Percentiles rank a stretch among this genome's conserved stretches.
These are phyloP conservation scores for Halictus quadricinctus DNA, from an alignment of 2,888 invertebrate species.

Conservation along the genomic window DNA sequence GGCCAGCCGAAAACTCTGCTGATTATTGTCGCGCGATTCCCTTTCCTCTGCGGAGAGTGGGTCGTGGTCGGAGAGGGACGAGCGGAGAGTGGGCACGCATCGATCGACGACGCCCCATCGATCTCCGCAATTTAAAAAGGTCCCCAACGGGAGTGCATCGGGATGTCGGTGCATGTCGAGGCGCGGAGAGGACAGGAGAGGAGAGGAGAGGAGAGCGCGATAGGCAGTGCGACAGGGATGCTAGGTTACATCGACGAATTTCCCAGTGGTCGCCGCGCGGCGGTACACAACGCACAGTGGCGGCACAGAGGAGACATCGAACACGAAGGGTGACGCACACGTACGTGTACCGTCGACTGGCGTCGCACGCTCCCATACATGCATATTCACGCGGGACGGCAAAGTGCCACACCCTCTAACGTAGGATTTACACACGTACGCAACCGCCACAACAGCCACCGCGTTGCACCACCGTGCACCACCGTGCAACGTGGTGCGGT, in stretches of 20 bases:
- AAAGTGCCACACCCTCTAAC: constrained; percentile 69
- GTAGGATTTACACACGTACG: constrained; percentile 70
- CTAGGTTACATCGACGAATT: constrained; percentile 51
- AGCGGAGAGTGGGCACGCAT: neutral
- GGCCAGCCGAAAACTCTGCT: constrained; percentile 8
- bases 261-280: constrained; percentile 45
- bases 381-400: constrained; percentile 68
- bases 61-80: neutral
- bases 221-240: constrained; percentile 12
- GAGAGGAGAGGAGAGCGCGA: neutral
- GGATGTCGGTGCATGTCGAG: constrained; percentile 14
- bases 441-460: constrained; percentile 62
- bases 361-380: constrained; percentile 40
- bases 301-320: neutral
- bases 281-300: constrained; percentile 10
- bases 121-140: constrained; percentile 48
- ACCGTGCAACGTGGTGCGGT: neutral
- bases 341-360: constrained; percentile 15
- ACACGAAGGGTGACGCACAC: constrained; percentile 11
- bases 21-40: constrained; percentile 30
- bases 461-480: constrained; percentile 65
- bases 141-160: constrained; percentile 19
- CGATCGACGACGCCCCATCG: constrained; percentile 42
- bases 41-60: neutral
- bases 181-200: neutral